These are phyloP conservation scores for Epirrhoe tristata DNA, from an alignment of 2,888 invertebrate species.

Conservation along the genomic window DNA sequence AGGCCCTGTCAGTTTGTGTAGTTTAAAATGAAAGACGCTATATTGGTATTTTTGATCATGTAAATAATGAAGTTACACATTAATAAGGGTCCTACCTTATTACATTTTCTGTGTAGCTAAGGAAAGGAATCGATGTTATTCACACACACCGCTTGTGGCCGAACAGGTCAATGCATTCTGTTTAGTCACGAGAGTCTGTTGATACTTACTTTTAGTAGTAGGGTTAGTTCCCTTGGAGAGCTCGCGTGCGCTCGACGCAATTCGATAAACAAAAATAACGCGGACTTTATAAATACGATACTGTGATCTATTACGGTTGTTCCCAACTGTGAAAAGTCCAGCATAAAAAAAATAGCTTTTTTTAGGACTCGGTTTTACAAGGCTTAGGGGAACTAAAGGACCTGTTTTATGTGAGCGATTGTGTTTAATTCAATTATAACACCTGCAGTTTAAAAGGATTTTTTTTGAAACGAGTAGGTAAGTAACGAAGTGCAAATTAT, in stretches of 20 bases:
- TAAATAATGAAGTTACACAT: too few species aligned
- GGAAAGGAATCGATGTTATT: not conserved
- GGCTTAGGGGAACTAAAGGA: not conserved
- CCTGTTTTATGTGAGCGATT: conserved; percentile 4
- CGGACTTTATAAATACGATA: conserved; percentile 5
- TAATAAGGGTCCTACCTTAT: too few species aligned
- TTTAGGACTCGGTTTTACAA: too few species aligned
- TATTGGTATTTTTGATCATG: too few species aligned
- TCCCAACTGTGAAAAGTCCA: too few species aligned
- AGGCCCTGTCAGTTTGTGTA: too few species aligned
- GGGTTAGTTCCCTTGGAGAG: conserved; percentile 20
- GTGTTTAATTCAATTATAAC: not conserved
- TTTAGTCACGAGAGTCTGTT: conserved; percentile 9
- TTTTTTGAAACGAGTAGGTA: conserved; percentile 16
- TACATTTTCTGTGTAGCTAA: too few species aligned
- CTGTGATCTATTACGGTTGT: not conserved
- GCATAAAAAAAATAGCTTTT: too few species aligned
- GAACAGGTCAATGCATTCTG: conserved; percentile 26
- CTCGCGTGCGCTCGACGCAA: conserved; percentile 19
- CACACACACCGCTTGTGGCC: not conserved
- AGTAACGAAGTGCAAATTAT: not conserved
- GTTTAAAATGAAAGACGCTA: too few species aligned
- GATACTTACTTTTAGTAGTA: conserved; percentile 8
- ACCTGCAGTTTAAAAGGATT: conserved; percentile 6
- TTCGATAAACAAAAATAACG: conserved; percentile 10